Evolutionary conservation across 2,797 vertebrate species (phyloP).

Genomic region (Emys orbicularis): DNA sequence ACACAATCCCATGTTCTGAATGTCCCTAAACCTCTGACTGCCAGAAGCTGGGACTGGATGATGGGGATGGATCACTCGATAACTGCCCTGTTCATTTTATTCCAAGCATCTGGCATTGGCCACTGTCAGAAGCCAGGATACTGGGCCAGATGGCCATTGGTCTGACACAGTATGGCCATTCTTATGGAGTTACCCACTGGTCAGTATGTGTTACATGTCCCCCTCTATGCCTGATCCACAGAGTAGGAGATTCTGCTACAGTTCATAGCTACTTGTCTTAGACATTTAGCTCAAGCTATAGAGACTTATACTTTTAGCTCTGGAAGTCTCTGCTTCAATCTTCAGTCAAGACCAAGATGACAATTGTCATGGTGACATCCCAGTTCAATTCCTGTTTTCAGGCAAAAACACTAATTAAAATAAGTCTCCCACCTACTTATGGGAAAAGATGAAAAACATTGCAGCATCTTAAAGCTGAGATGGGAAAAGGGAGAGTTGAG

Average conservation of each 20-base stretch:
- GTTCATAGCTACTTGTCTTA: neutral
- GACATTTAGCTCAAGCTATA: slow-evolving; percentile 40
- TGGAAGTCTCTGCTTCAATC: slow-evolving; percentile 10
- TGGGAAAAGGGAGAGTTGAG: slow-evolving; percentile 18
- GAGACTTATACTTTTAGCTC: slow-evolving; percentile 52
- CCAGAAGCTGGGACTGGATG: neutral
- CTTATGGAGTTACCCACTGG: neutral
- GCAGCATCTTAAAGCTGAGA: neutral
- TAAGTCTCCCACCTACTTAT: neutral
- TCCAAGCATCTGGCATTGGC: neutral
- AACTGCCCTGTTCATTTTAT: neutral
- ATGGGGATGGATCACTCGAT: neutral
- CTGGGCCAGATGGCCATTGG: neutral
- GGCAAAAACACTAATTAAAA: slow-evolving; percentile 29
- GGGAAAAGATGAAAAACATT: too few relatives aligned
- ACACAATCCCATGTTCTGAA: neutral
- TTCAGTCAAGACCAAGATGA: slow-evolving; percentile 20
- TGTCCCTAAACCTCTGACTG: neutral
- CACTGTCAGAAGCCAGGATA: neutral
- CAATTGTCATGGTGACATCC: slow-evolving; percentile 20
- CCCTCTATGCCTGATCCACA: neutral
- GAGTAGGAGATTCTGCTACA: neutral
- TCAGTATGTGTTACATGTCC: neutral
- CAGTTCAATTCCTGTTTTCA: slow-evolving; percentile 1
- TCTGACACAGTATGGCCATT: neutral